Conservation (phyloP, 2,888 invertebrate genomes). For the Lycocerus yunnanus region DNA sequence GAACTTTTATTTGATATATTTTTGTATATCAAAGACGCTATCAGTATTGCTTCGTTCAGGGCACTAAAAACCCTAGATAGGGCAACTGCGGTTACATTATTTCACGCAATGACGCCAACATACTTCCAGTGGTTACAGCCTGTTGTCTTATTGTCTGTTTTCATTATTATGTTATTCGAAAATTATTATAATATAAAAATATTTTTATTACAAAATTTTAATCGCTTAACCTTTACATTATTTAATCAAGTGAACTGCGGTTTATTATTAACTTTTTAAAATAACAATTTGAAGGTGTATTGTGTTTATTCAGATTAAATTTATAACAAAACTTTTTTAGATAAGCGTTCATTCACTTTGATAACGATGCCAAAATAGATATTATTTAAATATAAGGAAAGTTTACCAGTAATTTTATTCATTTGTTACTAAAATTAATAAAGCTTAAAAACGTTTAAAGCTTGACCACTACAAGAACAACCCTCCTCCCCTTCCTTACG, state of each 20-base stretch:
- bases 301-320: background rate
- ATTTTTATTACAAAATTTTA: background rate
- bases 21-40: no score
- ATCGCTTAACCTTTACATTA: background rate
- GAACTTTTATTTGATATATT: no score
- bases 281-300: background rate
- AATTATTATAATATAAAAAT: background rate
- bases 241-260: background rate
- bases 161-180: no score
- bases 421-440: no score
- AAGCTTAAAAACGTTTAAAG: no score
- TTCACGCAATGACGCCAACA: no score
- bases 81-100: no score
- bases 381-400: background rate
- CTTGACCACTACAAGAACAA: no score
- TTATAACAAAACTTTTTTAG: background rate
- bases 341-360: conserved; percentile 15
- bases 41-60: no score
- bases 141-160: background rate
- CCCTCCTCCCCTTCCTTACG: no score
- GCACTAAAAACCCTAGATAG: no score
- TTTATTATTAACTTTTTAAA: background rate
- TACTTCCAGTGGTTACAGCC: background rate
- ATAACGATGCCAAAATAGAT: conserved; percentile 5
- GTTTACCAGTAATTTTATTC: background rate